Percentiles rank a stretch among this genome's conserved stretches.
Evolutionary conservation across 1,140 invertebrate genomes (phyloP).

Genomic region (Coboldia fuscipes): DNA sequence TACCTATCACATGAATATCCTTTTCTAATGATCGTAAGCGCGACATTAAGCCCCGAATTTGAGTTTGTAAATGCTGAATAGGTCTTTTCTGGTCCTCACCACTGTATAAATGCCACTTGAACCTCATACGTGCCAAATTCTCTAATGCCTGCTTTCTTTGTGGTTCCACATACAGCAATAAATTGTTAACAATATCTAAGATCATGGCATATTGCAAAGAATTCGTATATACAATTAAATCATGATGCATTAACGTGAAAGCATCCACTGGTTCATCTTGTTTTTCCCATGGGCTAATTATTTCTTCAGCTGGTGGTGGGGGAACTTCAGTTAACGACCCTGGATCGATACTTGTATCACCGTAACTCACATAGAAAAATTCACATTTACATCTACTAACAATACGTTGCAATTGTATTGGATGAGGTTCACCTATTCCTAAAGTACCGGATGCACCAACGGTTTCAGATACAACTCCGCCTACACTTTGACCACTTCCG

Average conservation of each 20-base stretch:
- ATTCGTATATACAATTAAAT: slow-evolving; percentile 93
- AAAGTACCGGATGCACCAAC: slow-evolving; percentile 57
- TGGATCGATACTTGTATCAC: slow-evolving; percentile 58
- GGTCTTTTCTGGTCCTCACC: slow-evolving; percentile 78
- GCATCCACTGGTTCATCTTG: slow-evolving; percentile 80
- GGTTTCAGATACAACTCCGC: slow-evolving; percentile 80
- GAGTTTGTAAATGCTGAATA: slow-evolving; percentile 74
- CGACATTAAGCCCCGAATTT: slow-evolving; percentile 61
- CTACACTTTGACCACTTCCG: slow-evolving; percentile 87
- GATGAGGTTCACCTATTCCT: slow-evolving; percentile 18
- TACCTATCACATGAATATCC: slow-evolving; percentile 76
- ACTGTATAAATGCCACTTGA: slow-evolving; percentile 74
- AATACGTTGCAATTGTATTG: slow-evolving; percentile 71
- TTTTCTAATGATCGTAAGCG: slow-evolving; percentile 67
- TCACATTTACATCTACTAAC: slow-evolving; percentile 94
- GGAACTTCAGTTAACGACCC: slow-evolving; percentile 38
- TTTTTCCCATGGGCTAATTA: slow-evolving; percentile 42
- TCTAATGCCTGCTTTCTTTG: slow-evolving; percentile 80
- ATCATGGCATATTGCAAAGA: slow-evolving; percentile 90
- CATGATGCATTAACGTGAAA: slow-evolving; percentile 95
- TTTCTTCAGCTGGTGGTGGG: slow-evolving; percentile 42
- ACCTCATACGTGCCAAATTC: slow-evolving; percentile 73
- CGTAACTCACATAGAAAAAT: slow-evolving; percentile 92
- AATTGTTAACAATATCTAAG: slow-evolving; percentile 91
- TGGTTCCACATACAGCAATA: slow-evolving; percentile 90